Conservation (phyloP, 2,113 vertebrate genomes). For the Carassius carassius region DNA sequence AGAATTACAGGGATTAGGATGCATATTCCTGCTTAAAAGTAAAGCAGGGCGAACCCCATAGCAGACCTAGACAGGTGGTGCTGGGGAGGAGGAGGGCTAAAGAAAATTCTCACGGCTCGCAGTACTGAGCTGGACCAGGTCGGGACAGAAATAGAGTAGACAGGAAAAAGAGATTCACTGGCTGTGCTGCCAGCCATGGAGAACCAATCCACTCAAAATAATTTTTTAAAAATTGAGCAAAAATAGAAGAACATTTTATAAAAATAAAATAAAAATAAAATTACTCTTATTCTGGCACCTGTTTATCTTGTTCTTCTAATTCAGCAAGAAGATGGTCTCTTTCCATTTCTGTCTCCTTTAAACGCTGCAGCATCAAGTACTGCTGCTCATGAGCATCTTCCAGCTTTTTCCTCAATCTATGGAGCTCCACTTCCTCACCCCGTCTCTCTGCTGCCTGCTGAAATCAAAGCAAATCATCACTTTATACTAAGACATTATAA, state of each 20-base stretch:
- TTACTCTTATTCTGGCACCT: conserved; percentile 64
- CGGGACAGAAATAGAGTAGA: too few relatives aligned
- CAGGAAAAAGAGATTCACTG: too few relatives aligned
- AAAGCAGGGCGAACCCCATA: too few relatives aligned
- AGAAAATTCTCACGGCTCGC: not conserved
- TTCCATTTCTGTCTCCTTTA: conserved; percentile 82
- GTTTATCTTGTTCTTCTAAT: conserved; percentile 78
- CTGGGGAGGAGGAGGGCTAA: not conserved
- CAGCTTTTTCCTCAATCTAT: conserved; percentile 73
- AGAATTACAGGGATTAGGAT: too few relatives aligned
- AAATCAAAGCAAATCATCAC: not conserved
- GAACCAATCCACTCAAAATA: not conserved
- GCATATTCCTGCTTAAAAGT: too few relatives aligned
- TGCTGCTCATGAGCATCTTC: conserved; percentile 80
- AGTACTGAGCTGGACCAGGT: not conserved
- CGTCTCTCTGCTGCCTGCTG: conserved; percentile 76
- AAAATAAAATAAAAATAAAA: not conserved
- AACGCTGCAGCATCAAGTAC: conserved; percentile 77
- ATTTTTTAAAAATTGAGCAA: not conserved
- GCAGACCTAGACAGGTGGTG: not conserved
- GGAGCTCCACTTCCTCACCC: conserved; percentile 77
- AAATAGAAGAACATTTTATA: not conserved
- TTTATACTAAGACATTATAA: not conserved
- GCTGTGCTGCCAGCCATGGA: not conserved
- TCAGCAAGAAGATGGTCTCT: conserved; percentile 78